Evolutionary conservation across 2,888 invertebrate genomes (phyloP).

Genomic region (Limnephilus rhombicus): DNA sequence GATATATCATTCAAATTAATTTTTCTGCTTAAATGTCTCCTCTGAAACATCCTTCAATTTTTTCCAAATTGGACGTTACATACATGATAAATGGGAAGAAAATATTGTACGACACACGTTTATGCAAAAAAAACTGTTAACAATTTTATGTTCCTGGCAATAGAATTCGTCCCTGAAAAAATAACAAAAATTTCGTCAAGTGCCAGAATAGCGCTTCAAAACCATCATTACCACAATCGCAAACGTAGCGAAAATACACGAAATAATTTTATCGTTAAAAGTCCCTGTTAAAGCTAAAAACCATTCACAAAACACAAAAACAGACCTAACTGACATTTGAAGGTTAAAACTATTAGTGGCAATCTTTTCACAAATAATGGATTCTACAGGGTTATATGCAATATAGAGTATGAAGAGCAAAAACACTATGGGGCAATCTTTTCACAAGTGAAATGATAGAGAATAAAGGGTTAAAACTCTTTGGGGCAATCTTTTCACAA

Average conservation of each 20-base stretch:
- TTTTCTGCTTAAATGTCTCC: no score
- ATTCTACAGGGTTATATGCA: background rate
- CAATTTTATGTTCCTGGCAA: background rate
- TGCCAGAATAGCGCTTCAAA: background rate
- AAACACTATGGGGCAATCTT: background rate
- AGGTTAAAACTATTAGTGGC: background rate
- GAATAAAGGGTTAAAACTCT: background rate
- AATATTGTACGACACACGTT: background rate
- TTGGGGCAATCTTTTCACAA: background rate
- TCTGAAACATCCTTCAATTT: background rate
- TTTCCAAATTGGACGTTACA: no score
- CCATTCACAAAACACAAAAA: slow-evolving; percentile 69
- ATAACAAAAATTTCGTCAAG: background rate
- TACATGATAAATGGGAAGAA: background rate
- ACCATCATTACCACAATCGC: background rate
- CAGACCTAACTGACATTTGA: slow-evolving; percentile 74
- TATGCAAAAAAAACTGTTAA: background rate
- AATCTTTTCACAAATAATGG: background rate
- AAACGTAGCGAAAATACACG: background rate
- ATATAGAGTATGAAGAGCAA: background rate
- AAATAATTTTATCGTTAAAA: background rate
- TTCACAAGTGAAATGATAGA: background rate
- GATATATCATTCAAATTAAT: no score
- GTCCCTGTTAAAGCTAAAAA: slow-evolving; percentile 68
- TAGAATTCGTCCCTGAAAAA: background rate